These are phyloP conservation scores for Sebastes vulpes DNA, from an alignment of 2,797 vertebrate genomes.

Conservation along the genomic window DNA sequence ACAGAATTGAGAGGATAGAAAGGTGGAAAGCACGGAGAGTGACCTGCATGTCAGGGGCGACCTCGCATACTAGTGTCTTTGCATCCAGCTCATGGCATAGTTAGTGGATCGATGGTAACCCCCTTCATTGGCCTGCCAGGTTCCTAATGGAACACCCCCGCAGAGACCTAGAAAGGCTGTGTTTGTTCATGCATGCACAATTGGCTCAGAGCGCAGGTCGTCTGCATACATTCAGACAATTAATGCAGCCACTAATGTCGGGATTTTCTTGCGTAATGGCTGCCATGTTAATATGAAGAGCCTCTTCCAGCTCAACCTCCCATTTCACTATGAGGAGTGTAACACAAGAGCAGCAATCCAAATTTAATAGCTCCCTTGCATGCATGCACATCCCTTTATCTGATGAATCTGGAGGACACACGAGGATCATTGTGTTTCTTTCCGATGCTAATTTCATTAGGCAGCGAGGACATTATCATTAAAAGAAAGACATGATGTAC, in stretches of 20 bases:
- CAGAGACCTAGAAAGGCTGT: constrained; percentile 29
- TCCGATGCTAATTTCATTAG: constrained; percentile 64
- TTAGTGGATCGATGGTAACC: constrained; percentile 15
- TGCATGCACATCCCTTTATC: constrained; percentile 57
- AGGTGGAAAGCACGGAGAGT: constrained; percentile 7
- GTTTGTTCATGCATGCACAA: constrained; percentile 62
- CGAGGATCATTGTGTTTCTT: constrained; percentile 48
- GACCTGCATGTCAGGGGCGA: constrained; percentile 8
- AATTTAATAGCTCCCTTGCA: constrained; percentile 48
- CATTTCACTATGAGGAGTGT: constrained; percentile 21
- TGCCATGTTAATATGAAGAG: constrained; percentile 53
- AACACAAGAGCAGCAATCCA: constrained; percentile 42
- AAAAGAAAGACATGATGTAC: constrained; percentile 6
- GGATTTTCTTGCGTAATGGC: constrained; percentile 48
- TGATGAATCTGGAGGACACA: constrained; percentile 62
- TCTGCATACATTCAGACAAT: constrained; percentile 68
- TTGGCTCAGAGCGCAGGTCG: constrained; percentile 23
- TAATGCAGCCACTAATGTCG: constrained; percentile 51
- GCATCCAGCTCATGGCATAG: constrained; percentile 16
- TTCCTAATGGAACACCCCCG: constrained; percentile 56
- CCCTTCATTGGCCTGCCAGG: background rate
- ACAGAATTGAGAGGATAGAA: constrained; percentile 17
- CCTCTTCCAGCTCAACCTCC: constrained; percentile 29
- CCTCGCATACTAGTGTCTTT: constrained; percentile 14
- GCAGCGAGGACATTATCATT: constrained; percentile 44